Percentiles rank a stretch among this genome's conserved stretches.
Conservation (phyloP, 92 coral and sea anemone species). For the Chrysogorgia sp. region DNA sequence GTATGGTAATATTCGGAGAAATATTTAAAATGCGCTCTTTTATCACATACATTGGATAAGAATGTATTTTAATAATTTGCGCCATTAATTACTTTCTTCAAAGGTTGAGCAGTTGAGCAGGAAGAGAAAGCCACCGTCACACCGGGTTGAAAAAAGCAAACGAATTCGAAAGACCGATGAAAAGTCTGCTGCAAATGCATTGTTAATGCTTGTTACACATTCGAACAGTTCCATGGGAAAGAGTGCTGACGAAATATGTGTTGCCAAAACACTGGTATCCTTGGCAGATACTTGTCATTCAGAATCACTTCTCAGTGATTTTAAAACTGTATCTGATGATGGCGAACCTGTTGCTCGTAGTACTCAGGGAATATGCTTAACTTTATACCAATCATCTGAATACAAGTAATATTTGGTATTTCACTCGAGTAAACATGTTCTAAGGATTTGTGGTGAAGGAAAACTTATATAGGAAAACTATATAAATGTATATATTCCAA, state of each 20-base stretch:
- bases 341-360: no score
- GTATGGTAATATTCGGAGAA: neutral
- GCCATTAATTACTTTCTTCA: neutral
- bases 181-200: neutral
- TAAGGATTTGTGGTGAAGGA: no score
- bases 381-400: no score
- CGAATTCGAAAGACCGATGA: constrained; percentile 15
- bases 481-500: no score
- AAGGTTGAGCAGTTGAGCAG: constrained; percentile 6
- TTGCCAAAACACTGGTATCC: no score
- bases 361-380: no score
- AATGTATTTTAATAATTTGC: neutral
- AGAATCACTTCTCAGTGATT: no score
- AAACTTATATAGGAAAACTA: no score
- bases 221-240: neutral
- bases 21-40: neutral
- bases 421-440: no score
- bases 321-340: no score
- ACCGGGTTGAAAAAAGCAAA: constrained; percentile 3
- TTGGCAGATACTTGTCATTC: no score
- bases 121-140: constrained; percentile 12
- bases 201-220: neutral
- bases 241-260: neutral
- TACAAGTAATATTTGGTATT: no score
- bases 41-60: neutral